A percentile compares a stretch with the other conserved stretches of the same genome.
phyloP scores from a whole-genome alignment of 2,113 vertebrate species.

The Hydrochoerus hydrochaeris region DNA sequence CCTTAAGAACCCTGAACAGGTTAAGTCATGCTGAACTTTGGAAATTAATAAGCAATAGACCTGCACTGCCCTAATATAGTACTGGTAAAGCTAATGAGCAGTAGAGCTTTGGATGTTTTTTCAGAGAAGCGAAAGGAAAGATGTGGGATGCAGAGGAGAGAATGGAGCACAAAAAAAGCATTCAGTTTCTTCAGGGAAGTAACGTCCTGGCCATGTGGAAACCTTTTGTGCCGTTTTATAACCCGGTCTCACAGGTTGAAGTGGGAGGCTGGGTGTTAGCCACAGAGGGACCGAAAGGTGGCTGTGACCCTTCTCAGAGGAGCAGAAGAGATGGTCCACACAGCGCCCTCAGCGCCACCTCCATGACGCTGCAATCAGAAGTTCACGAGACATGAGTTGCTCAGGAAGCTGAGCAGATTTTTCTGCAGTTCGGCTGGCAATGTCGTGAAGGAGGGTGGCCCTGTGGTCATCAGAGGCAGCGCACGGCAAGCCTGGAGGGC shows the following conservation, averaged over 20 bases:
- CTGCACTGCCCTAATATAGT: not conserved
- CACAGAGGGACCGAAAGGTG: not conserved
- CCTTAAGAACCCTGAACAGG: not conserved
- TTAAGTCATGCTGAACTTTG: not conserved
- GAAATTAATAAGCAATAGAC: not conserved
- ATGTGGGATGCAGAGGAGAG: not conserved
- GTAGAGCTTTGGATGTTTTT: not conserved
- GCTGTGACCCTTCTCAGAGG: not conserved
- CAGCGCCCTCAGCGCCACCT: not conserved
- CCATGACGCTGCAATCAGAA: not conserved
- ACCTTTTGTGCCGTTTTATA: not conserved
- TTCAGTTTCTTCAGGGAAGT: not conserved
- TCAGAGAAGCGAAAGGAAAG: not conserved
- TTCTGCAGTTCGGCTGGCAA: not conserved
- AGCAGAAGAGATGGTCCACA: accelerated
- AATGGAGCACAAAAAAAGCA: accelerated
- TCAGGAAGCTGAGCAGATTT: not conserved
- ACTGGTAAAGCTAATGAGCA: not conserved
- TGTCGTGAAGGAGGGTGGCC: not conserved
- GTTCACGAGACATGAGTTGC: not conserved
- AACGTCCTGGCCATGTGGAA: not conserved
- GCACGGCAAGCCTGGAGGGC: accelerated
- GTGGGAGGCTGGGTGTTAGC: not conserved
- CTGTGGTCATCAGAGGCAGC: accelerated
- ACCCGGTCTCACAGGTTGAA: no score